A percentile compares a stretch with the other conserved stretches of the same genome.
phyloP scores from a whole-genome alignment of 2,888 invertebrate species.

The Leptinotarsa rubiginosa region DNA sequence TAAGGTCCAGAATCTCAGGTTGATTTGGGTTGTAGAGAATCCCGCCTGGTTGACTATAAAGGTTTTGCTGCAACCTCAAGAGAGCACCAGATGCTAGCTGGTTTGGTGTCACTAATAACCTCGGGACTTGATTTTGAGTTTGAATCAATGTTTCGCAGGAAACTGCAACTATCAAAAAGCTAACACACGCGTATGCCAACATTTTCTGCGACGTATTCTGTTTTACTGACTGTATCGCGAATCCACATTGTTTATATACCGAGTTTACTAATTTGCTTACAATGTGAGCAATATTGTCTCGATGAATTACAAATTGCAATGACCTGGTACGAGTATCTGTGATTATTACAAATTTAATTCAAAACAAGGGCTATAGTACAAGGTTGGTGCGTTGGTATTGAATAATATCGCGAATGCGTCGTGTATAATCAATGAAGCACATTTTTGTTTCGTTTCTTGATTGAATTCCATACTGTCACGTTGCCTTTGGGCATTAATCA shows the following conservation, averaged over 20 bases:
- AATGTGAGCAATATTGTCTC: slow-evolving; percentile 11
- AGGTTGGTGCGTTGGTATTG: slow-evolving; percentile 20
- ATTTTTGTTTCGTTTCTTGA: background rate
- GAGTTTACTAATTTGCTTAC: slow-evolving; percentile 22
- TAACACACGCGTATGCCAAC: background rate
- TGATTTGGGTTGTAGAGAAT: background rate
- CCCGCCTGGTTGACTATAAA: background rate
- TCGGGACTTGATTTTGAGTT: background rate
- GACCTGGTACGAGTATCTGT: slow-evolving; percentile 18
- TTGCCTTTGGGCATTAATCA: background rate
- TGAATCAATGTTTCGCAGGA: background rate
- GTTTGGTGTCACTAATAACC: slow-evolving; percentile 6
- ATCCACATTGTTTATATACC: slow-evolving; percentile 18
- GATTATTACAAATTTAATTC: slow-evolving; percentile 24
- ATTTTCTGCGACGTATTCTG: background rate
- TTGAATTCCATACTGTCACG: background rate
- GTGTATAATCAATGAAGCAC: slow-evolving; percentile 1
- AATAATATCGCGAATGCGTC: slow-evolving; percentile 17
- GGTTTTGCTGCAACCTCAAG: background rate
- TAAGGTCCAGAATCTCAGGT: background rate
- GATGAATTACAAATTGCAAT: slow-evolving; percentile 23
- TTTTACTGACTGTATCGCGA: background rate
- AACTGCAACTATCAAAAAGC: background rate
- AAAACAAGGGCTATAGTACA: slow-evolving; percentile 27
- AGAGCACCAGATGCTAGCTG: slow-evolving; percentile 9